phyloP scores from a whole-genome alignment of 2,797 vertebrate genomes.

The Acanthis flammea region DNA sequence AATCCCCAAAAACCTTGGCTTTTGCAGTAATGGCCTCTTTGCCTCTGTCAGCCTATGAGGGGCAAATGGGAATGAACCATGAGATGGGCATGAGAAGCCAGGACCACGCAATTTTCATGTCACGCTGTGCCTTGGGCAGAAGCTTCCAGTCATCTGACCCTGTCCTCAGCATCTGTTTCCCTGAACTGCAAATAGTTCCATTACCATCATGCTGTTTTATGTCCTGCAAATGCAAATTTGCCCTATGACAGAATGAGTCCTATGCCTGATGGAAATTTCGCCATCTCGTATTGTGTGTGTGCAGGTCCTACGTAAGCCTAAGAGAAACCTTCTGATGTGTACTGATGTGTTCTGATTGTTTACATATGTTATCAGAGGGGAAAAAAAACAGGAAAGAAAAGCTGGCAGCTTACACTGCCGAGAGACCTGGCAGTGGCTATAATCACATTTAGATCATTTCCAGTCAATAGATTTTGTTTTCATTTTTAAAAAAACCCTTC shows the following conservation, averaged over 20 bases:
- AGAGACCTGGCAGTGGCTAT: slow-evolving; percentile 35
- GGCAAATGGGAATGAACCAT: background rate
- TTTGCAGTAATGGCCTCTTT: background rate
- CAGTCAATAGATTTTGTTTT: slow-evolving; percentile 48
- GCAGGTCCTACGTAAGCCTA: slow-evolving; percentile 22
- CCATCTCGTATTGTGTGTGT: background rate
- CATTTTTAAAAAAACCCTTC: background rate
- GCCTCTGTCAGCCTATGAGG: background rate
- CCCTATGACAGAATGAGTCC: background rate
- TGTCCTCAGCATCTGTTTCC: slow-evolving; percentile 46
- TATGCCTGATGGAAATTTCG: slow-evolving; percentile 17
- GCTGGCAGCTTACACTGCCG: slow-evolving; percentile 21
- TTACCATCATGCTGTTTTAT: slow-evolving; percentile 4
- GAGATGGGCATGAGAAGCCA: background rate
- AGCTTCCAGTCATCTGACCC: slow-evolving; percentile 37
- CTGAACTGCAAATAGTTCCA: slow-evolving; percentile 10
- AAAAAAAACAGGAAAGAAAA: slow-evolving; percentile 60
- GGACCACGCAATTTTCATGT: background rate
- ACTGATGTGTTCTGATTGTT: slow-evolving; percentile 39
- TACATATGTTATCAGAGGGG: slow-evolving; percentile 45
- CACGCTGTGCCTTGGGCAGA: slow-evolving; percentile 40
- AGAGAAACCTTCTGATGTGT: slow-evolving; percentile 26
- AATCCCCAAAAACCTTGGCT: background rate
- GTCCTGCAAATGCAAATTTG: background rate
- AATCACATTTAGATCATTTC: slow-evolving; percentile 30